Evolutionary conservation across 1,140 invertebrate species (phyloP).

Genomic region (Ctenoplectra terminalis): DNA sequence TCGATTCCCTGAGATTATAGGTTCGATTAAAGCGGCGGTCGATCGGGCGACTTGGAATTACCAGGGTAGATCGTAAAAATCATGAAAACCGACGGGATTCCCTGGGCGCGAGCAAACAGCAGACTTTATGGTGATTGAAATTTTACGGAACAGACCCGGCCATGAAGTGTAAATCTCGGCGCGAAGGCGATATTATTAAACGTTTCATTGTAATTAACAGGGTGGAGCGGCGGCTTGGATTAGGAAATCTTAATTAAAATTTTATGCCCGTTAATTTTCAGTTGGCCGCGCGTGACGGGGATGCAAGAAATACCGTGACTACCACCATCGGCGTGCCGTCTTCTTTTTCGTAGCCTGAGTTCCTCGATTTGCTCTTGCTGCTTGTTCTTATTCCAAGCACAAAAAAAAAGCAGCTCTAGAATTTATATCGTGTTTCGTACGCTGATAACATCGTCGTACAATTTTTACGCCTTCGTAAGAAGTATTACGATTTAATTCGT

Average conservation of each 20-base stretch:
- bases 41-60: constrained; percentile 28
- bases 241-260: constrained; percentile 75
- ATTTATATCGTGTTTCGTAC: constrained; percentile 4
- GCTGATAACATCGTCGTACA: not conserved
- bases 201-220: constrained; percentile 67
- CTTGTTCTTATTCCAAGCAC: not conserved
- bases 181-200: constrained; percentile 61
- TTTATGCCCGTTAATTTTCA: constrained; percentile 71
- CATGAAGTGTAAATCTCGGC: constrained; percentile 60
- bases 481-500: constrained; percentile 2
- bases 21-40: constrained; percentile 27
- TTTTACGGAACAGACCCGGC: constrained; percentile 64
- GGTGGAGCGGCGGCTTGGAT: constrained; percentile 51
- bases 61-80: constrained; percentile 31
- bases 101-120: constrained; percentile 43
- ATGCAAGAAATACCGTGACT: constrained; percentile 7
- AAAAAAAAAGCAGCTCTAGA: not conserved
- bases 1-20: constrained; percentile 30
- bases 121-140: constrained; percentile 74
- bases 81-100: constrained; percentile 34
- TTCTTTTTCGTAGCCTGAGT: not conserved
- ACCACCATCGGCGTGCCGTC: not conserved
- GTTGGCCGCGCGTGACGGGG: constrained; percentile 37
- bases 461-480: not conserved
- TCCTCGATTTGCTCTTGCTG: not conserved